Base-by-base conservation (phyloP, 2,113 vertebrate species). In the Vulpes vulpes region DNA sequence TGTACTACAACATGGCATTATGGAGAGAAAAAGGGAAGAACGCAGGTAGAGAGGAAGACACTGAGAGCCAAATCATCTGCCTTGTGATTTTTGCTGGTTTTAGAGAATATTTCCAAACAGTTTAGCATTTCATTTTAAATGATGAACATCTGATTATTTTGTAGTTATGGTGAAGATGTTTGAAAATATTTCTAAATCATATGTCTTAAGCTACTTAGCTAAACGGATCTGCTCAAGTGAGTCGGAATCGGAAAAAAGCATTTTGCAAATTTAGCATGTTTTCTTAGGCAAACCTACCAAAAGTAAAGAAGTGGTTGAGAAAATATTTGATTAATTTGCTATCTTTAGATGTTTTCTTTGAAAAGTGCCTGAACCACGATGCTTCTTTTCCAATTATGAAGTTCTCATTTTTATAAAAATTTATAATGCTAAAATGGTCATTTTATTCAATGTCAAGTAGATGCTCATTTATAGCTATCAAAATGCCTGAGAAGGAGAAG, bases 1-100 rank as follows among this genome's bases (percentile, higher is more conserved):
- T 99, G 99, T 99, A 98, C 99, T 99, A 98, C 99, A 99, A 99
- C 99, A 99, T 98, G 98, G 99, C 98, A 99, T 99, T 99, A 99
- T 98, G 97, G 97, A 99, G 97, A 99, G 97, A 99, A 98, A 98
- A 98, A 98, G 97, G 98, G 98, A 99, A 98, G 98, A 97, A 98
- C 94, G 81, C 98, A 99, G 98, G 98, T 98, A 99, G 98, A 99
- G 98, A 96, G 94, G 97, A 97, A 98, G 98, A 98, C 97, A 97
- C 85, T 51, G 96, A 97, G 98, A 98, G 96, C 96, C 98, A 98
- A 98, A 98, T 96, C 96, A 95, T 73, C 87, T 14, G 94, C 91
- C 89, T 97, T 82, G 98, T 91, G 92, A 97, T 95, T 91, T 98
- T 95, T 98, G 87, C 91, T 96, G 2, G 96, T 96, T 98, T 97